A percentile compares a stretch with the other conserved stretches of the same genome.
Conservation (phyloP, 2,797 vertebrate species). For the Clamator glandarius region DNA sequence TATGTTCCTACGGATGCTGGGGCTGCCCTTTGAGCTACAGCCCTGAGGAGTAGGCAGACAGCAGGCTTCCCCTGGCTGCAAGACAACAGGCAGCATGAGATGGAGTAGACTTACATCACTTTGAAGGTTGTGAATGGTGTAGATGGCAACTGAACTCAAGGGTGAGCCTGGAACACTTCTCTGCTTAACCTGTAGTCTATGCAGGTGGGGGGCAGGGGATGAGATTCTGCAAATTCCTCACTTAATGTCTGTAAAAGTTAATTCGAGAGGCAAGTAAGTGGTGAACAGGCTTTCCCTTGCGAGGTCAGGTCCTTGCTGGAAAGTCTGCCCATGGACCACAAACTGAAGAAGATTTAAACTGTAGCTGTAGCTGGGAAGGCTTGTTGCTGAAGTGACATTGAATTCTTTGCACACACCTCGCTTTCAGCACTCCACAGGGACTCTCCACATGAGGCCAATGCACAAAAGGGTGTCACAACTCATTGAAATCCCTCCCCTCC, state of each 20-base stretch:
- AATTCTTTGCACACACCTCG: fast-evolving
- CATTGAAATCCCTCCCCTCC: fast-evolving
- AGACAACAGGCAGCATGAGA: not conserved
- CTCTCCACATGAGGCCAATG: fast-evolving
- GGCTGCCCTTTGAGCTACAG: not conserved
- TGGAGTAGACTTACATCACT: not conserved
- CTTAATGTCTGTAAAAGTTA: not conserved
- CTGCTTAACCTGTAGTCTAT: not conserved
- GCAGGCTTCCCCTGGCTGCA: not conserved
- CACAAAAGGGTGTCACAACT: not conserved
- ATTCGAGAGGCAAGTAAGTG: not conserved
- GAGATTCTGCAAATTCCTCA: not conserved
- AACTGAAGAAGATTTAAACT: not conserved
- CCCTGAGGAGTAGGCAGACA: not conserved
- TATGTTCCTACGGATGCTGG: not conserved
- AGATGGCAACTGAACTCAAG: not conserved
- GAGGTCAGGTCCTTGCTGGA: fast-evolving
- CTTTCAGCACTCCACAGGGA: not conserved
- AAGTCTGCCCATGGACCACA: not conserved
- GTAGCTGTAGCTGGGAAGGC: not conserved
- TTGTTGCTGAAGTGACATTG: not conserved
- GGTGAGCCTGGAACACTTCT: not conserved
- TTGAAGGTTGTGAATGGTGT: not conserved
- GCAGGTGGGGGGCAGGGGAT: too few relatives aligned
- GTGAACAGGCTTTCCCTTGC: not conserved